phyloP scores from a whole-genome alignment of 2,113 vertebrate genomes.

The Sphyrna mokarran region DNA sequence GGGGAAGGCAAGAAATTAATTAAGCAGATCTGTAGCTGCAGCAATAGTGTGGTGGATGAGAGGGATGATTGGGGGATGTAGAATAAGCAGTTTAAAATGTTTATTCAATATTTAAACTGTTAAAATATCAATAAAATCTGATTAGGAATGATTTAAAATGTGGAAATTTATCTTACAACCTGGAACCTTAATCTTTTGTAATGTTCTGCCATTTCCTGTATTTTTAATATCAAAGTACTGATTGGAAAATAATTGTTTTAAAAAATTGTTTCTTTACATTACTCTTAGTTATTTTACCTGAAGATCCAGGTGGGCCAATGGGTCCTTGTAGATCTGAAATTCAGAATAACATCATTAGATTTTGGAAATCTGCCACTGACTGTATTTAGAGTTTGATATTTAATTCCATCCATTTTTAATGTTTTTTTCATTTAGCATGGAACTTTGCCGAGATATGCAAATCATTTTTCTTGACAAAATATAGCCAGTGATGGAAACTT shows the following conservation, averaged over 20 bases:
- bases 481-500: background rate
- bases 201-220: background rate
- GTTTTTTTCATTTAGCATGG: background rate
- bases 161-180: background rate
- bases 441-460: background rate
- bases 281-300: background rate
- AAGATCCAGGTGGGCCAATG: constrained; percentile 1
- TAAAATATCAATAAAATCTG: background rate
- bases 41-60: background rate
- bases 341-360: background rate
- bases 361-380: background rate
- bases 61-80: background rate
- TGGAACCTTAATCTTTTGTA: background rate
- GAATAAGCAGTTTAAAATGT: background rate
- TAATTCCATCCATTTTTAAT: background rate
- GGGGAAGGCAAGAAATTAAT: background rate
- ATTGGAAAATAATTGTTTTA: background rate
- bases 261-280: background rate
- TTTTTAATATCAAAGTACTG: background rate
- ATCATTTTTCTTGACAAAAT: background rate
- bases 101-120: background rate
- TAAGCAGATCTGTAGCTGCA: background rate
- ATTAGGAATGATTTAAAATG: background rate
- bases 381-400: background rate
- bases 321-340: background rate